phyloP scores from a whole-genome alignment of 2,113 vertebrate genomes.

The Coryphaenoides rupestris region DNA sequence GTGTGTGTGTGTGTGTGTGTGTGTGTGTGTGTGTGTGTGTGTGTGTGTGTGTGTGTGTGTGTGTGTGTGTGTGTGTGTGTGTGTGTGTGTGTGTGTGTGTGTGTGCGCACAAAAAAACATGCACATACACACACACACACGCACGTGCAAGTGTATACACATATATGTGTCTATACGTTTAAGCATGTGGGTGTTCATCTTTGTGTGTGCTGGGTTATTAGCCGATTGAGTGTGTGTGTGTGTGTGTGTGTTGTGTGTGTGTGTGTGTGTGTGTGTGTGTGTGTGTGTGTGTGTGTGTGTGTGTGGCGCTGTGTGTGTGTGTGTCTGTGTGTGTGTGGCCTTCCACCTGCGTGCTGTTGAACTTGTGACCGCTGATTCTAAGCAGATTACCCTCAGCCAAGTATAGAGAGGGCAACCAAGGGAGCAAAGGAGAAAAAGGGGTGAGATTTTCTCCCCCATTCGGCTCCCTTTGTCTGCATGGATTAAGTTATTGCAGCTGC shows the following conservation, averaged over 20 bases:
- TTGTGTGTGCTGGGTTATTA: neutral
- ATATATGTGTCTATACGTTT: too few relatives aligned
- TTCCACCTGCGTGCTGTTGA: slow-evolving; percentile 70
- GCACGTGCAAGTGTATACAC: too few relatives aligned
- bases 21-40: neutral
- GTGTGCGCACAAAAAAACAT: too few relatives aligned
- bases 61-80: too few relatives aligned
- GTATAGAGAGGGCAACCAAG: slow-evolving; percentile 66
- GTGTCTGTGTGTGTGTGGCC: slow-evolving; percentile 38
- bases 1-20: slow-evolving; percentile 15
- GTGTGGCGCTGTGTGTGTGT: slow-evolving; percentile 27
- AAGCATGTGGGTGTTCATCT: neutral
- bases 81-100: too few relatives aligned
- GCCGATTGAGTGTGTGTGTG: slow-evolving; percentile 8
- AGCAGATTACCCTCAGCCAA: slow-evolving; percentile 70
- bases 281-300: slow-evolving; percentile 12
- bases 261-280: slow-evolving; percentile 30
- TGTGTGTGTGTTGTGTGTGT: slow-evolving; percentile 9
- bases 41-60: too few relatives aligned
- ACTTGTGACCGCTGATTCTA: slow-evolving; percentile 73
- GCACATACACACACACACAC: too few relatives aligned
- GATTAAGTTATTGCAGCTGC: slow-evolving; percentile 74
- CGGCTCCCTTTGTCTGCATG: slow-evolving; percentile 67
- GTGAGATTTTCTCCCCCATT: slow-evolving; percentile 66
- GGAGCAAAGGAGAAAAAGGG: slow-evolving; percentile 63